phyloP scores from a whole-genome alignment of 1,140 invertebrate species.

The Drosophila elegans region DNA sequence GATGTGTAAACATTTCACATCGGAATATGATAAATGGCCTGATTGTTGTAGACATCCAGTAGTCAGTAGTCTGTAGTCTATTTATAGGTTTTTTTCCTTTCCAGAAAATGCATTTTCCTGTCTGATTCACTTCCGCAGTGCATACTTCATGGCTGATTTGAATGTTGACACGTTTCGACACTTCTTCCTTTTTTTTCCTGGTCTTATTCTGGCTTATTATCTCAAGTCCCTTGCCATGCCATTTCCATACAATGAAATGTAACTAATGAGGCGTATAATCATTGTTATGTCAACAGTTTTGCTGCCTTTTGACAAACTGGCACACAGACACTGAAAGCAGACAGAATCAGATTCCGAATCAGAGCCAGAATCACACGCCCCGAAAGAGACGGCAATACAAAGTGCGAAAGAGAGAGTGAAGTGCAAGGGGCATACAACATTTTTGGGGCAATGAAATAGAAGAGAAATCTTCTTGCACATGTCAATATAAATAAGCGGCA shows the following conservation, averaged over 20 bases:
- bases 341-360: neutral
- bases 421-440: constrained; percentile 12
- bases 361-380: constrained; percentile 2
- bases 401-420: neutral
- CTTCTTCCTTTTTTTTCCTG: constrained; percentile 28
- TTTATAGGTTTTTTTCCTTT: neutral
- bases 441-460: constrained; percentile 24
- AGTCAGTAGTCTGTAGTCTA: neutral
- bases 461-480: constrained; percentile 71
- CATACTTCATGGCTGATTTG: constrained; percentile 9
- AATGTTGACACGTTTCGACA: constrained; percentile 31
- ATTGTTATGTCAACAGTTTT: constrained; percentile 84
- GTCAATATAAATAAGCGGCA: constrained; percentile 73
- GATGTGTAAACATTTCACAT: neutral
- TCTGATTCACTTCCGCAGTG: constrained; percentile 14
- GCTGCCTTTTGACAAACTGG: constrained; percentile 78
- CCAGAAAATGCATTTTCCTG: constrained; percentile 3
- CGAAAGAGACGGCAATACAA: constrained; percentile 7
- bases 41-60: neutral
- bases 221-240: constrained; percentile 40
- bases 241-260: constrained; percentile 57
- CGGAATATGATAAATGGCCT: constrained; percentile 11
- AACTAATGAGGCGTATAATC: constrained; percentile 83
- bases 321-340: constrained; percentile 17
- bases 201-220: constrained; percentile 41